Evolutionary conservation across 2,797 vertebrate genomes (phyloP).

Genomic region (Hydrophis major): DNA sequence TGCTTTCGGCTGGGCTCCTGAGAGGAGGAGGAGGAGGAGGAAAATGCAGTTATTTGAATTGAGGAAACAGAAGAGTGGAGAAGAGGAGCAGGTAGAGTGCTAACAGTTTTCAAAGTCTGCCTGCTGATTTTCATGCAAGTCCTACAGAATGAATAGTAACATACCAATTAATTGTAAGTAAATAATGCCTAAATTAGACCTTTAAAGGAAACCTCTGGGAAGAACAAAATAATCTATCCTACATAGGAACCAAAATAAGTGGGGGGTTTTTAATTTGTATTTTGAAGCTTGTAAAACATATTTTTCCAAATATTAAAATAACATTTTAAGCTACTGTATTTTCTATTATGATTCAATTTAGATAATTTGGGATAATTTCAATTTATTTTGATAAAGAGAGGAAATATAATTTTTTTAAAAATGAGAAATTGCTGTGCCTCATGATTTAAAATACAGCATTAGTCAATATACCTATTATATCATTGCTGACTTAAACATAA

Average conservation of each 20-base stretch:
- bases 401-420: not conserved
- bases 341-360: not conserved
- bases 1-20: constrained; percentile 73
- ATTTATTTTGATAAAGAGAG: not conserved
- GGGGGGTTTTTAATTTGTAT: not conserved
- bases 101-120: not conserved
- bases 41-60: not conserved
- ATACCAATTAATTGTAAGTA: not conserved
- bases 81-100: not conserved
- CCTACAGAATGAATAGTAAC: not conserved
- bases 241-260: not conserved
- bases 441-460: not conserved
- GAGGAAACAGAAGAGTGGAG: not conserved
- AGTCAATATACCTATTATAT: not conserved
- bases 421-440: not conserved
- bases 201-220: not conserved
- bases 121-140: not conserved
- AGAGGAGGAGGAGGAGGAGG: constrained; percentile 10
- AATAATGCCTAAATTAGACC: not conserved
- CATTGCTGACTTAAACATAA: not conserved
- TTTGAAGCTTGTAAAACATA: not conserved
- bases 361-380: not conserved
- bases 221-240: not conserved
- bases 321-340: not conserved
- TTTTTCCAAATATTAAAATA: not conserved